These are phyloP conservation scores for Eledona agricola DNA, from an alignment of 2,888 invertebrate genomes.

Conservation along the genomic window DNA sequence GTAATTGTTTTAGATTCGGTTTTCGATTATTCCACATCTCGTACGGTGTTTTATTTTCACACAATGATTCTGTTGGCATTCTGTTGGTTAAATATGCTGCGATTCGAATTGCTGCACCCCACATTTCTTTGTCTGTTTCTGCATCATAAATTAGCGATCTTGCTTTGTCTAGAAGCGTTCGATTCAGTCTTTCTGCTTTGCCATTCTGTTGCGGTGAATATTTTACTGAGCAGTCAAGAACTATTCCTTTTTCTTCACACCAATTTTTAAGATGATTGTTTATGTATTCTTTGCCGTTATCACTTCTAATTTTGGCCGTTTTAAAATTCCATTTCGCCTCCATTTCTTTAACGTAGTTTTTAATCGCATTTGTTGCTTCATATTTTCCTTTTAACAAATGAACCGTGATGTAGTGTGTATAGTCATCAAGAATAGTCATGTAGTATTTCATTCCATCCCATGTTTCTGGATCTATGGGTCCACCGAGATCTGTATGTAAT, in stretches of 20 bases:
- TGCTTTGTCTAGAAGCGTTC: slow-evolving; percentile 44
- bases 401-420: slow-evolving; percentile 51
- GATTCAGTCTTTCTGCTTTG: slow-evolving; percentile 40
- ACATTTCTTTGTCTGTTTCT: slow-evolving; percentile 30
- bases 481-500: slow-evolving; percentile 53
- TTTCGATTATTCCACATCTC: slow-evolving; percentile 48
- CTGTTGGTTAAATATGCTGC: slow-evolving; percentile 37
- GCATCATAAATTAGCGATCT: slow-evolving; percentile 43
- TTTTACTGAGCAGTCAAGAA: slow-evolving; percentile 40
- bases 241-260: slow-evolving; percentile 39
- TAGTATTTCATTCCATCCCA: slow-evolving; percentile 53
- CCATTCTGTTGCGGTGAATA: slow-evolving; percentile 41
- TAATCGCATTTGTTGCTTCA: slow-evolving; percentile 34
- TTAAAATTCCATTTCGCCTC: slow-evolving; percentile 32
- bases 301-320: slow-evolving; percentile 39
- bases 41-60: slow-evolving; percentile 41
- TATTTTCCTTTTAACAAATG: slow-evolving; percentile 46
- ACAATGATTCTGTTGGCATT: slow-evolving; percentile 36
- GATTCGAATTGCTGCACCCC: slow-evolving; percentile 35
- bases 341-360: slow-evolving; percentile 32
- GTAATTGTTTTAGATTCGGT: slow-evolving; percentile 47
- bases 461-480: slow-evolving; percentile 51
- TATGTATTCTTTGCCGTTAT: slow-evolving; percentile 44
- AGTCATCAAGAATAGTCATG: slow-evolving; percentile 54
- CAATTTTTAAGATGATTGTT: slow-evolving; percentile 37